phyloP scores from a whole-genome alignment of 1,140 invertebrate genomes.

The Dendroctonus valens region DNA sequence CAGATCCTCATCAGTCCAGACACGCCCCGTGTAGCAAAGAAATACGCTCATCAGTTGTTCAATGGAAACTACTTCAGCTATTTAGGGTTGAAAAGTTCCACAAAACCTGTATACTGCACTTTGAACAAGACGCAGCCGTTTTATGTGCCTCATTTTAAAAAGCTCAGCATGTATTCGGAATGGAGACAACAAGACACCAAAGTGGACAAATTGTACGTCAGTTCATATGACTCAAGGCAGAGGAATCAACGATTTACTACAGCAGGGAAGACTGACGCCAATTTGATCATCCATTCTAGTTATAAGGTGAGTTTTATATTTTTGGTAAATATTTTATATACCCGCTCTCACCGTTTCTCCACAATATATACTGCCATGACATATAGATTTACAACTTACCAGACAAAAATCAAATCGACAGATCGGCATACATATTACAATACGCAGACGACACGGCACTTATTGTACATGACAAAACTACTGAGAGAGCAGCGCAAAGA shows the following conservation, averaged over 20 bases:
- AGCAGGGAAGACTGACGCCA: slow-evolving; percentile 61
- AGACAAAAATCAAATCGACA: no score
- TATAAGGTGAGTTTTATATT: slow-evolving; percentile 46
- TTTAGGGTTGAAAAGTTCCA: slow-evolving; percentile 86
- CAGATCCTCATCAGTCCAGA: slow-evolving; percentile 82
- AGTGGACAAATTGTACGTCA: slow-evolving; percentile 46
- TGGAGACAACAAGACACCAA: slow-evolving; percentile 63
- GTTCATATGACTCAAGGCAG: slow-evolving; percentile 71
- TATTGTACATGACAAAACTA: no score
- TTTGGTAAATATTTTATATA: background rate
- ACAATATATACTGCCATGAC: no score
- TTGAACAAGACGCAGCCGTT: slow-evolving; percentile 91
- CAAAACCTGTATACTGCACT: slow-evolving; percentile 88
- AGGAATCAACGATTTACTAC: slow-evolving; percentile 59
- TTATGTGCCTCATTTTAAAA: slow-evolving; percentile 87
- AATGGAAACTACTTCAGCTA: slow-evolving; percentile 93
- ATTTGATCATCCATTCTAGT: slow-evolving; percentile 69
- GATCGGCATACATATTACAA: no score
- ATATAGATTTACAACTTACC: no score
- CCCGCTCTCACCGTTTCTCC: no score
- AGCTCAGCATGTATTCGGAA: slow-evolving; percentile 96
- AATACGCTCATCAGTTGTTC: slow-evolving; percentile 82
- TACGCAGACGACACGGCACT: no score
- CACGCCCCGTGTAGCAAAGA: slow-evolving; percentile 82
- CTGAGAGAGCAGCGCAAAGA: no score